These are phyloP conservation scores for Oriolus oriolus DNA, from an alignment of 2,113 vertebrate genomes.

Conservation along the genomic window DNA sequence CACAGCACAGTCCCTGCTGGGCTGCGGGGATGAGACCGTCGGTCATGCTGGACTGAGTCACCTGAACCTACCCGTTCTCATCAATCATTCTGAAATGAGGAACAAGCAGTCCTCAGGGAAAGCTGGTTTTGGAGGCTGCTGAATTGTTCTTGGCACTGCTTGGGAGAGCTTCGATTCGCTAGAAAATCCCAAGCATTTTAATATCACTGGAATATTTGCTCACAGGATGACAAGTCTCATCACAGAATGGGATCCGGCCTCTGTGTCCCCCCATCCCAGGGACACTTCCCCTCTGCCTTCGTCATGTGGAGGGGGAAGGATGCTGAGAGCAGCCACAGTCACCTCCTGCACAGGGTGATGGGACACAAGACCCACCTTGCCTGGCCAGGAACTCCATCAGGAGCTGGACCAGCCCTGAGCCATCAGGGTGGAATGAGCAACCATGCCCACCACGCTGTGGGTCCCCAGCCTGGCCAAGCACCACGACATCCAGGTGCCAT, in stretches of 20 bases:
- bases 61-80: not conserved
- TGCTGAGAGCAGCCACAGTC: not conserved
- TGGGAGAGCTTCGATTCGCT: not conserved
- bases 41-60: not conserved
- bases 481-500: not conserved
- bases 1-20: accelerated
- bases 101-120: slow-evolving; percentile 24
- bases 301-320: accelerated
- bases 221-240: not conserved
- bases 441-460: not conserved
- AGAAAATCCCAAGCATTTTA: slow-evolving; percentile 46
- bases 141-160: slow-evolving; percentile 48
- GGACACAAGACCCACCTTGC: not conserved
- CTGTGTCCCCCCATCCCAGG: not conserved
- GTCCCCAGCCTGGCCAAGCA: not conserved
- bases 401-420: not conserved
- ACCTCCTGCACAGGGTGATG: not conserved
- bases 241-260: not conserved
- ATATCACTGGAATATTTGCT: not conserved
- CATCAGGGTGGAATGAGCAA: not conserved
- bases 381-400: not conserved
- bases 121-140: slow-evolving; percentile 44
- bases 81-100: not conserved
- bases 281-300: not conserved
- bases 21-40: accelerated